phyloP scores from a whole-genome alignment of 2,888 invertebrate species.

The Julus scandinavius region DNA sequence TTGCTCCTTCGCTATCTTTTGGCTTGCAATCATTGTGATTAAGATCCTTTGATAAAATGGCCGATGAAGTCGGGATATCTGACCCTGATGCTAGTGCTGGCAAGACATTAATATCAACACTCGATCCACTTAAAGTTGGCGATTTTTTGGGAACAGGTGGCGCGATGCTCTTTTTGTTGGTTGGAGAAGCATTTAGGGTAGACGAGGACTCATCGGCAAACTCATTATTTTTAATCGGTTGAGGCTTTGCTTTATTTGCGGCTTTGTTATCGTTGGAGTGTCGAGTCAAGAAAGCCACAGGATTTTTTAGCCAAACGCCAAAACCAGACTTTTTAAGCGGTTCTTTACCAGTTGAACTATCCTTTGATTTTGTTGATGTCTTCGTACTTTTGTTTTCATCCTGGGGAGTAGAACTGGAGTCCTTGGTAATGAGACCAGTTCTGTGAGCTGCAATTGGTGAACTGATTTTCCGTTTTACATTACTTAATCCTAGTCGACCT shows the following conservation, averaged over 20 bases:
- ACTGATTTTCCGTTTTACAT: not conserved
- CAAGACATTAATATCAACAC: not conserved
- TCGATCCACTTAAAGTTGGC: not conserved
- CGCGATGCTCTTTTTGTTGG: not conserved
- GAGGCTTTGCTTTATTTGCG: not conserved
- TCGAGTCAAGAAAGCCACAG: conserved; percentile 11
- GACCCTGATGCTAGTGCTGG: not conserved
- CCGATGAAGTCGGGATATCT: not conserved
- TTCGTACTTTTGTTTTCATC: conserved; percentile 52
- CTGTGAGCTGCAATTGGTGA: not conserved
- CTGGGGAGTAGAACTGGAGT: not conserved
- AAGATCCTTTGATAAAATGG: conserved; percentile 4
- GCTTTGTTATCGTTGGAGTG: not conserved
- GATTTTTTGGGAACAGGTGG: conserved; percentile 25
- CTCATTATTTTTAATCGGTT: not conserved
- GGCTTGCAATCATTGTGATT: conserved; percentile 21
- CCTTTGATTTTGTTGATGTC: conserved; percentile 54
- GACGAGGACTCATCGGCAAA: not conserved
- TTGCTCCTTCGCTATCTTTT: not conserved
- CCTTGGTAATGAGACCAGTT: not conserved
- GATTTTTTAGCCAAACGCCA: conserved; percentile 1
- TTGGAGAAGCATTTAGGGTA: not conserved
- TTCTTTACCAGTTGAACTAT: conserved; percentile 23
- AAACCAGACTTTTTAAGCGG: not conserved
- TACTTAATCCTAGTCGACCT: not conserved